Conservation (phyloP, 2,888 invertebrate genomes). For the Caradrina clavipalpis region DNA sequence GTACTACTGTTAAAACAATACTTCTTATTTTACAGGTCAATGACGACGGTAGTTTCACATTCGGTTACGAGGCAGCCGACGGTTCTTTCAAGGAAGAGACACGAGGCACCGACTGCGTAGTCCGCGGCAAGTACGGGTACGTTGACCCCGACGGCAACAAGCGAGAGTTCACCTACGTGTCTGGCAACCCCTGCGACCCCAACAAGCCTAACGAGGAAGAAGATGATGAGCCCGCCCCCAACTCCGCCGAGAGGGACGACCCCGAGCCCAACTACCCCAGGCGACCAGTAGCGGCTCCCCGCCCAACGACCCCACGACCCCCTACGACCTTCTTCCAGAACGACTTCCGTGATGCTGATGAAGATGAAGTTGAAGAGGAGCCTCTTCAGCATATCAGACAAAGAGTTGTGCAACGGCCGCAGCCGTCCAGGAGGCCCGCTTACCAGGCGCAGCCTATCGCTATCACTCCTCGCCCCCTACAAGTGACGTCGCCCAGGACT, state of each 20-base stretch:
- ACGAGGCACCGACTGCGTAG: slow-evolving; percentile 96
- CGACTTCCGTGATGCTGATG: slow-evolving; percentile 92
- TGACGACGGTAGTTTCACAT: slow-evolving; percentile 96
- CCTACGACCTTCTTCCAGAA: slow-evolving; percentile 94
- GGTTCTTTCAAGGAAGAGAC: slow-evolving; percentile 97
- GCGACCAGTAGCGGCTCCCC: slow-evolving; percentile 77
- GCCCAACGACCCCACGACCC: slow-evolving; percentile 88
- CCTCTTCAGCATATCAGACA: slow-evolving; percentile 86
- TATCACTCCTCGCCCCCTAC: slow-evolving; percentile 91
- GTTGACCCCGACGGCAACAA: slow-evolving; percentile 96
- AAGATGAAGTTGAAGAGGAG: slow-evolving; percentile 91
- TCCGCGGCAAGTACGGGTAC: slow-evolving; percentile 96
- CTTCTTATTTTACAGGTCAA: slow-evolving; percentile 89
- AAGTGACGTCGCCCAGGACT: slow-evolving; percentile 86
- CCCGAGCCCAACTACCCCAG: slow-evolving; percentile 92
- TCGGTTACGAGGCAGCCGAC: slow-evolving; percentile 96
- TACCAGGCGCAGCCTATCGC: slow-evolving; percentile 89
- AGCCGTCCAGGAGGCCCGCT: slow-evolving; percentile 80
- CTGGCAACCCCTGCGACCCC: slow-evolving; percentile 96
- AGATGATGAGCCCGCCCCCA: slow-evolving; percentile 89
- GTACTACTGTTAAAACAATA: neutral
- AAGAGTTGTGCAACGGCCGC: slow-evolving; percentile 88
- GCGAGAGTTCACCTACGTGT: slow-evolving; percentile 96
- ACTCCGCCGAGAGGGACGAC: slow-evolving; percentile 91
- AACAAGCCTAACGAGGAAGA: slow-evolving; percentile 94